phyloP scores from a whole-genome alignment of 64 coral and sea anemone genomes.

The Actinia equina region DNA sequence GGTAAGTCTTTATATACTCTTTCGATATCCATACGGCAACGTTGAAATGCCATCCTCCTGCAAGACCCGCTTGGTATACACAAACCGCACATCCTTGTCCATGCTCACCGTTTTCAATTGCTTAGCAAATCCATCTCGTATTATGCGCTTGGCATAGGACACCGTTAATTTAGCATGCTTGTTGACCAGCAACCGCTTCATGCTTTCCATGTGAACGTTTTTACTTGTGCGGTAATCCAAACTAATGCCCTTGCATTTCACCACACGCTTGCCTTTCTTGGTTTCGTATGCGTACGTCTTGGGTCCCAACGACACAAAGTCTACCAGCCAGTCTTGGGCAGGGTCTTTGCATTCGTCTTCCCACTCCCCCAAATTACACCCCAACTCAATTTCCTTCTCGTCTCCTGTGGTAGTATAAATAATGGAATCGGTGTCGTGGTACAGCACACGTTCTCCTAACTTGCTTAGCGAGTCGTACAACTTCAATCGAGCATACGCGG shows the following conservation, averaged over 20 bases:
- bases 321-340: too few relatives aligned
- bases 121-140: neutral
- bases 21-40: neutral
- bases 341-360: too few relatives aligned
- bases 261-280: too few relatives aligned
- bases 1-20: too few relatives aligned
- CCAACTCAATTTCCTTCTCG: neutral
- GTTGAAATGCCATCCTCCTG: neutral
- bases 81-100: neutral
- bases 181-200: too few relatives aligned
- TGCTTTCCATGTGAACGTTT: too few relatives aligned
- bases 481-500: neutral
- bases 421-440: conserved; percentile 24
- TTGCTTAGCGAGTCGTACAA: neutral
- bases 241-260: too few relatives aligned
- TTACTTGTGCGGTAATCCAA: too few relatives aligned
- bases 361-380: too few relatives aligned
- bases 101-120: neutral
- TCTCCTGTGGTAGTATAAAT: neutral
- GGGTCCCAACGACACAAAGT: too few relatives aligned
- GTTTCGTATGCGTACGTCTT: too few relatives aligned
- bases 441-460: neutral
- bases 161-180: too few relatives aligned
- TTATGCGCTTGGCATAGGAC: neutral
- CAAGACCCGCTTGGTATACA: neutral